Evolutionary conservation across 2,797 vertebrate species (phyloP).

Genomic region (Thamnophis elegans): DNA sequence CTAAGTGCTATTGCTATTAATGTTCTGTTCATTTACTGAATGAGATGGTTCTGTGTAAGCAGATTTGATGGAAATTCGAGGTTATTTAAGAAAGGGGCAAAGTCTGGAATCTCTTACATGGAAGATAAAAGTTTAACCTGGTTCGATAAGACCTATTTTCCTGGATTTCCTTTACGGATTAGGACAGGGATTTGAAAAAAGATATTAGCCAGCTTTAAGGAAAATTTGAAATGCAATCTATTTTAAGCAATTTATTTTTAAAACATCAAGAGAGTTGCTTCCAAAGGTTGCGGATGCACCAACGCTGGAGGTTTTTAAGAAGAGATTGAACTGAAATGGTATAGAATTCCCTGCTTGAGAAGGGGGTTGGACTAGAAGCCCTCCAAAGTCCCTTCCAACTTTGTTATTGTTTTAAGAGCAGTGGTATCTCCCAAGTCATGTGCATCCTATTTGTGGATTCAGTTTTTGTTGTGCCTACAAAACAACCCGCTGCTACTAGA

Average conservation of each 20-base stretch:
- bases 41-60: not conserved
- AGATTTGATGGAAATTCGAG: not conserved
- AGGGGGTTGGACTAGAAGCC: no score
- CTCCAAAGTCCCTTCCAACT: no score
- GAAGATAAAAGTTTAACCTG: not conserved
- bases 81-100: not conserved
- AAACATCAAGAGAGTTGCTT: not conserved
- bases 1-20: no score
- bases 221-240: not conserved
- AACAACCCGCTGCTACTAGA: not conserved
- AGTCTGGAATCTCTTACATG: not conserved
- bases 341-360: no score
- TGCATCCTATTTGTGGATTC: not conserved
- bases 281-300: no score
- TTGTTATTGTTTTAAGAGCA: not conserved
- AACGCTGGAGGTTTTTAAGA: no score
- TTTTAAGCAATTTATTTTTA: not conserved
- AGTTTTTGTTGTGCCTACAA: not conserved
- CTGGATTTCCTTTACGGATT: not conserved
- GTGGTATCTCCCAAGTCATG: not conserved
- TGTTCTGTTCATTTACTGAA: not conserved
- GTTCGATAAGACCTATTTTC: not conserved
- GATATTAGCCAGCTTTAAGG: not conserved
- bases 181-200: not conserved
- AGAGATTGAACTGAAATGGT: no score